Evolutionary conservation across 2,113 vertebrate genomes (phyloP).

Genomic region (Peromyscus leucopus): DNA sequence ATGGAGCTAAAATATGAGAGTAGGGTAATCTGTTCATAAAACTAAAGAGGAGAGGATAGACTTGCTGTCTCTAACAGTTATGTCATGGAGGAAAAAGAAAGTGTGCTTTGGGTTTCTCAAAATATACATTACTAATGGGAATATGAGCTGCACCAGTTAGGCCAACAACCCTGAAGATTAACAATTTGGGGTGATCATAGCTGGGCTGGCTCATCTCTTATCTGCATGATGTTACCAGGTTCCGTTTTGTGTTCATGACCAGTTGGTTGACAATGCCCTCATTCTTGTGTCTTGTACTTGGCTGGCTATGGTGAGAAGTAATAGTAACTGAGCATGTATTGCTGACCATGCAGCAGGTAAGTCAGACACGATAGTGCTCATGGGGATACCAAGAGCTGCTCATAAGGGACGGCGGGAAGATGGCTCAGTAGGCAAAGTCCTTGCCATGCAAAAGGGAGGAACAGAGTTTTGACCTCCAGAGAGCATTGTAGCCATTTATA

Average conservation of each 20-base stretch:
- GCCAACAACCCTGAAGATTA: background rate
- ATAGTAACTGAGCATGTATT: background rate
- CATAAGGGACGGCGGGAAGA: background rate
- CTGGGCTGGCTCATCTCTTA: background rate
- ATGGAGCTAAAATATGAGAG: background rate
- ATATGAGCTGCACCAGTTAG: background rate
- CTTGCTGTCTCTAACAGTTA: background rate
- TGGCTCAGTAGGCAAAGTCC: background rate
- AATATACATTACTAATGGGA: background rate
- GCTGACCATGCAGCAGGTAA: background rate
- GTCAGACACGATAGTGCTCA: background rate
- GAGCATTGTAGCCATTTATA: background rate
- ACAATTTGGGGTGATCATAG: background rate
- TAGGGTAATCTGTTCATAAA: background rate
- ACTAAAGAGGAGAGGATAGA: background rate
- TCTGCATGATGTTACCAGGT: background rate
- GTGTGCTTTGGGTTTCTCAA: background rate
- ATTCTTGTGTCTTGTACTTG: background rate
- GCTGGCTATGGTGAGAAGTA: background rate
- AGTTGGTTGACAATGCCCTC: background rate
- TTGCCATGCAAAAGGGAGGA: background rate
- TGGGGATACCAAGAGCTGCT: background rate
- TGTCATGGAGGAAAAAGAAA: constrained; percentile 42
- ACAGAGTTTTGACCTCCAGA: background rate
- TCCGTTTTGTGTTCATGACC: background rate